Evolutionary conservation across 2,113 vertebrate species (phyloP), one percentile per base, ranked within the genome.

Genomic region (Hylia prasina): DNA sequence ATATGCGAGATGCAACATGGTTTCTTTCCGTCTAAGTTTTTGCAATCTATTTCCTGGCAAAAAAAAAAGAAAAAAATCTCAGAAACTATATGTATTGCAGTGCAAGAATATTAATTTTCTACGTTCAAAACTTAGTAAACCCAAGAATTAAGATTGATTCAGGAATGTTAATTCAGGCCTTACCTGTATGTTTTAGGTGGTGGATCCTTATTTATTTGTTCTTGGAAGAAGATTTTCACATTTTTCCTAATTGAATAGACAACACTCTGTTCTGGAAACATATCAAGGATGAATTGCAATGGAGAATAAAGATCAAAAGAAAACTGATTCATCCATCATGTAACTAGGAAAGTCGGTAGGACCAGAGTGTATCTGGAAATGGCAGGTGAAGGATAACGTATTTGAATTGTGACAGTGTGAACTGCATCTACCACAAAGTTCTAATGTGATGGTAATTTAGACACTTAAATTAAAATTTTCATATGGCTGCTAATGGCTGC

Each of bases 401-500:
- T 78, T 45, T 53, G 57, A 88, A 72, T 61, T 76, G 45, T 82
- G 63, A 82, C 61, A 87, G 83, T 69, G 58, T 86, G 63, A 96
- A 90, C 58, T 93, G 50, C 84, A 90, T 88, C 87, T 88, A 82
- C 87, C 87, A 72, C 82, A 42, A 68, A 91, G 82, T 96, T 96
- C 78, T 91, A 82, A 93, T 90, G 73, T 91, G 75, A 88, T 88
- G 81, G 61, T 82, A 91, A 91, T 91, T 53, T 10, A 94, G 78
- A 92, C 35, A 28, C 73, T 93, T 87, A 92, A 82, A 91, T 76
- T 82, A 97, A 93, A 89, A 56, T 79, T 95, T 97, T 97, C 78
- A 87, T 89, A 95, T 79, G 93, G 91, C 57, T 94, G 83, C 35
- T 96, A 96, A 92, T 94, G 94, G 72, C 88, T 94, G 87, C 94